These are phyloP conservation scores for Pteromalus puparum DNA, from an alignment of 1,140 invertebrate species.

Conservation along the genomic window DNA sequence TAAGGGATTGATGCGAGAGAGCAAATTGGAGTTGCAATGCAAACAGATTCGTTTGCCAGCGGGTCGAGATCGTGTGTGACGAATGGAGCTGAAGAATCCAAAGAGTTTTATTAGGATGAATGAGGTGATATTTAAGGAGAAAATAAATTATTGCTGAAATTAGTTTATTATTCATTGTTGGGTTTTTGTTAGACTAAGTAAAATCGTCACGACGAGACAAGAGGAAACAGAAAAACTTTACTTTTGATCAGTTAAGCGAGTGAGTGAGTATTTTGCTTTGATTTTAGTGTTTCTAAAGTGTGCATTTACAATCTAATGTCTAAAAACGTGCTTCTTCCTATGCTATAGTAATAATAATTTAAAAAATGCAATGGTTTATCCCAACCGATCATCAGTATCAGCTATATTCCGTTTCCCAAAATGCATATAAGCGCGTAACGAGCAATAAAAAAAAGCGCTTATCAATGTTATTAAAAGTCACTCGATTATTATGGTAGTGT, in stretches of 20 bases:
- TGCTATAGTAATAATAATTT: background rate
- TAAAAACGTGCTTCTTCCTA: background rate
- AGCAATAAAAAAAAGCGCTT: background rate
- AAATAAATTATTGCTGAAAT: no score
- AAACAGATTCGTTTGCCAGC: no score
- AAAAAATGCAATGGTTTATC: background rate
- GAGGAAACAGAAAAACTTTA: slow-evolving; percentile 3
- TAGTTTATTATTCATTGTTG: background rate
- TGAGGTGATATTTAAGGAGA: no score
- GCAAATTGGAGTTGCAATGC: background rate
- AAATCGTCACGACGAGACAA: slow-evolving; percentile 23
- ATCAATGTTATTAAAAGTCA: no score
- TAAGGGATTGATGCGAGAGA: background rate
- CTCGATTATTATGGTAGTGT: background rate
- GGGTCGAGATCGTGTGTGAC: no score
- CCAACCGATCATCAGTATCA: background rate
- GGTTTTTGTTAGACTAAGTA: background rate
- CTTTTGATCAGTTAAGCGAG: background rate
- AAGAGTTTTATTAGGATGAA: no score
- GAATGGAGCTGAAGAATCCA: no score
- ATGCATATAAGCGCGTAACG: background rate
- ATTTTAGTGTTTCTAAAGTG: no score
- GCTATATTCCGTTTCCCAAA: background rate
- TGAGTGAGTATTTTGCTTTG: no score
- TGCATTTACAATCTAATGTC: no score